Evolutionary conservation across 2,113 vertebrate species (phyloP), one percentile per base, ranked within the genome.

Genomic region (Dicerorhinus sumatrensis): DNA sequence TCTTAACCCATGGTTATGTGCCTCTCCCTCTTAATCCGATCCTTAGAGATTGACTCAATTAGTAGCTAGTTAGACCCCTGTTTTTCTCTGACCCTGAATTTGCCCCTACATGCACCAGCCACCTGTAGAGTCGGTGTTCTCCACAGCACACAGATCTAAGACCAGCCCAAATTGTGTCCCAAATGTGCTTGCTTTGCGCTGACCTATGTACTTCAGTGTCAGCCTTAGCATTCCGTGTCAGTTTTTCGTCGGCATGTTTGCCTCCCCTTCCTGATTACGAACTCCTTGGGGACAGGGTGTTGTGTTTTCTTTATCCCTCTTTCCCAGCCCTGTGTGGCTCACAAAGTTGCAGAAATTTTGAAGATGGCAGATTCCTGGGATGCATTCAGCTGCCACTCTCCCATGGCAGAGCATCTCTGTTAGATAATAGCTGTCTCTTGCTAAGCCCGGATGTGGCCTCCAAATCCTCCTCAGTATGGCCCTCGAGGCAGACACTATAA

Each of bases 381-480:
- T 4, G 6, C 5, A 23, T 76, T 60, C n/a, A 31, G 39, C 73
- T 14, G 10, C 75, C 72, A 13, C 36, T 60, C 8, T 58, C 42
- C 48, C 0, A 0, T 11, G 82, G 86, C 42, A 36, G 51, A 75
- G 20, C 7, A 2, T 29, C 77, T 83, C 80, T 76, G 89, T 81
- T 85, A 63, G 73, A 82, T 63, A 56, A 73, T 33, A 27, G 60
- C 69, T 73, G 29, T 76, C 21, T 75, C 89, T 72, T 46, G 5
- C 76, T 84, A 69, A 88, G 72, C 72, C 96, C 97, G 96, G 93
- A 58, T 89, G 85, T 95, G 94, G 69, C 72, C 82, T 95, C 77
- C 18, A 11, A 31, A 14, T 87, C 79, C 36, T 86, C 67, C 82
- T 95, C 73, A 10, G 17, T 17, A 0, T n/a, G 25, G 31, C 39